A percentile compares a stretch with the other conserved stretches of the same genome.
Conservation (phyloP, 2,888 invertebrate genomes). For the Harpalus rubripes region DNA sequence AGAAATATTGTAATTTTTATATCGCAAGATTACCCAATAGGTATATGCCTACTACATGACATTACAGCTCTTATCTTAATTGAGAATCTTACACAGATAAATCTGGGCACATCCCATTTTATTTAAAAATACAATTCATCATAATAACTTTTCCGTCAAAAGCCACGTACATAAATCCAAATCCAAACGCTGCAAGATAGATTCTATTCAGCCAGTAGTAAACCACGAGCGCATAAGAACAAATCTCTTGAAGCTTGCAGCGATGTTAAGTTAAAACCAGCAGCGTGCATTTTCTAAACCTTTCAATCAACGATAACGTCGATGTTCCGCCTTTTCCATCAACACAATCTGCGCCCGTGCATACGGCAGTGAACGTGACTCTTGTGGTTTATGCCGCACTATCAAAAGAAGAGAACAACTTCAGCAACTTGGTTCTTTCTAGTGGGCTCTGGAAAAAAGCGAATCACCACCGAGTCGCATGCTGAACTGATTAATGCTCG, state of each 20-base stretch:
- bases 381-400: conserved; percentile 27
- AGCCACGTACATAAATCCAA: too few relatives aligned
- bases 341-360: conserved; percentile 22
- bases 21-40: too few relatives aligned
- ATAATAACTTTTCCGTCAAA: too few relatives aligned
- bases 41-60: too few relatives aligned
- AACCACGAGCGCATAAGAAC: conserved; percentile 18
- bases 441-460: conserved; percentile 46
- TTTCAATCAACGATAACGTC: conserved; percentile 52
- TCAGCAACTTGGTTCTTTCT: conserved; percentile 7
- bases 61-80: too few relatives aligned
- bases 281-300: conserved; percentile 44
- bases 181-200: too few relatives aligned
- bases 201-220: background rate
- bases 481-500: conserved; percentile 60
- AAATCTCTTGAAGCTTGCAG: background rate
- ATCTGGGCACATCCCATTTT: too few relatives aligned
- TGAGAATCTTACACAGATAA: too few relatives aligned
- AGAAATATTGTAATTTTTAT: too few relatives aligned
- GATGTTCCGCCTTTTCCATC: conserved; percentile 22
- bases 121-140: too few relatives aligned
- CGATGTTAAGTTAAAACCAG: background rate
- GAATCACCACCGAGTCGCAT: conserved; percentile 47
- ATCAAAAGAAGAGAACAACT: conserved; percentile 21
- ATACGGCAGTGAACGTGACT: conserved; percentile 52